Base-by-base conservation (phyloP, 1,140 invertebrate species). In the Dinoponera quadriceps region DNA sequence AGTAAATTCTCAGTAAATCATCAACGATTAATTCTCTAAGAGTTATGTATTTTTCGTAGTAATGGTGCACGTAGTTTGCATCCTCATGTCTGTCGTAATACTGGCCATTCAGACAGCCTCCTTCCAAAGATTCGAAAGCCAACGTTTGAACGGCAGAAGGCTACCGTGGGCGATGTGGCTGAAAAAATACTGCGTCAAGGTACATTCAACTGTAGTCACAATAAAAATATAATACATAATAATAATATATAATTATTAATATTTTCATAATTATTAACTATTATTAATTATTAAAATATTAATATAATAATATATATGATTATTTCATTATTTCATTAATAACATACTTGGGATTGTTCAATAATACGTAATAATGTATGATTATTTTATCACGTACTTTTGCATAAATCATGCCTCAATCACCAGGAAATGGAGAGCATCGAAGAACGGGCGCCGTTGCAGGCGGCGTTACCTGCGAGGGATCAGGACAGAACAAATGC, bases 41-140 rank as follows among this genome's bases (percentile, higher is more conserved):
- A 57, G 33, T 25, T 63, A 83, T 48, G n/a, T 44, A 71, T 65
- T 87, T 55, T 92, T 95, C 93, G 44, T 92, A 97, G 96, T 95
- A 85, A 91, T 94, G 20, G 92, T 96, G 59, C 96, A 97, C 90
- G 92, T 95, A 0, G 90, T 97, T 20, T 96, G 95, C 78, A 94
- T 97, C 48, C 85, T 96, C 3, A 95, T 96, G 80, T 96, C 96
- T 3, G 93, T 96, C 48, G 92, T 96, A 44, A 95, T 96, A 90
- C 94, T 97, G 91, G 95, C 97, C 0, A 95, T 95, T 74, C 96
- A 96, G 48, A 96, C 96, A 16, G 95, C 96, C 13, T 94, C 95
- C 22, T 97, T 97, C 88, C 96, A 97, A 92, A 95, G 96, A 91
- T 97, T 97, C 88, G 96, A 97, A 93, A 96, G 96, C 83, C 96